A percentile compares a stretch with the other conserved stretches of the same genome.
Conservation (phyloP, 2,888 invertebrate species). For the Mimas tiliae region DNA sequence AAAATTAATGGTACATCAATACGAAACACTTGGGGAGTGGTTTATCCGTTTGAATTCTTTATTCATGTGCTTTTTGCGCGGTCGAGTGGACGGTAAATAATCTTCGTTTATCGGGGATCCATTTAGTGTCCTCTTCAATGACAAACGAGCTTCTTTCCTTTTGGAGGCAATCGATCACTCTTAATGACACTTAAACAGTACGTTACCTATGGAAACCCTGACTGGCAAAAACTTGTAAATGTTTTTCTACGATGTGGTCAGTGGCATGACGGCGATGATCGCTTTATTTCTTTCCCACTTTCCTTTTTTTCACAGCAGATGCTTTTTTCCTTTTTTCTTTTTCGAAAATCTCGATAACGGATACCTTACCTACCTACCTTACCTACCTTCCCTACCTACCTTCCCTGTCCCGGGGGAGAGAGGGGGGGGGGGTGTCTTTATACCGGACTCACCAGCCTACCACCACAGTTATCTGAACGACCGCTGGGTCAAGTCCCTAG, state of each 20-base stretch:
- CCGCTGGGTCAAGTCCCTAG: too few relatives aligned
- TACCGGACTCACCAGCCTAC: too few relatives aligned
- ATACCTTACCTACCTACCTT: too few relatives aligned
- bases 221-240: slow-evolving; percentile 46
- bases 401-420: too few relatives aligned
- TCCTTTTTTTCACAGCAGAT: too few relatives aligned
- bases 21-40: slow-evolving; percentile 62
- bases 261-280: neutral
- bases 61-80: slow-evolving; percentile 66
- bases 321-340: too few relatives aligned
- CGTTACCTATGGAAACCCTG: slow-evolving; percentile 57
- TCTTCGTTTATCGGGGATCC: slow-evolving; percentile 67
- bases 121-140: slow-evolving; percentile 73
- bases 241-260: slow-evolving; percentile 12
- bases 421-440: too few relatives aligned
- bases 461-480: too few relatives aligned
- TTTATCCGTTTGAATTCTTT: slow-evolving; percentile 66
- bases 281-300: neutral
- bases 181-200: slow-evolving; percentile 73
- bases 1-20: slow-evolving; percentile 74
- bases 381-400: too few relatives aligned
- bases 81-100: slow-evolving; percentile 71
- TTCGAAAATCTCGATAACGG: too few relatives aligned
- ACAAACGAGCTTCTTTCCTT: slow-evolving; percentile 74
- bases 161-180: slow-evolving; percentile 67